These are phyloP conservation scores for Drosophila rhopaloa DNA, from an alignment of 1,140 invertebrate species.

Conservation along the genomic window DNA sequence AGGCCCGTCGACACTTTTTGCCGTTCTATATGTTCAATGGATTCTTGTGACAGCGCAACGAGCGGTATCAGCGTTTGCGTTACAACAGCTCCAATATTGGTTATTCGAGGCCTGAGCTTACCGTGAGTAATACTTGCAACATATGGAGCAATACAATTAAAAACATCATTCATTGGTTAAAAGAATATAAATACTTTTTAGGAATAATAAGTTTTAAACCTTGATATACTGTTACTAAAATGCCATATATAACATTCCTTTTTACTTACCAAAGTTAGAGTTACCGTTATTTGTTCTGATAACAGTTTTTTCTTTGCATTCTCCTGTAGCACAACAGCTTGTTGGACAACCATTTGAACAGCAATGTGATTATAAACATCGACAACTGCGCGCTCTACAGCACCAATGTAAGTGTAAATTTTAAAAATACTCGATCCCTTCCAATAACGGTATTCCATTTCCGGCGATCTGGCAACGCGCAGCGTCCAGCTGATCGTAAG, in stretches of 20 bases:
- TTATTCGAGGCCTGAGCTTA: conserved; percentile 51
- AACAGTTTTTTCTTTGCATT: not conserved
- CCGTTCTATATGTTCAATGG: conserved; percentile 77
- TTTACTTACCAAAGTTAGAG: no score
- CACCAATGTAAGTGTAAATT: conserved; percentile 50
- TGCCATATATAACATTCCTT: no score
- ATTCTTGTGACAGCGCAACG: conserved; percentile 75
- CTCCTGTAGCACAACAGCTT: conserved; percentile 54
- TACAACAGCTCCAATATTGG: conserved; percentile 59
- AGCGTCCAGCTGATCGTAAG: conserved; percentile 46
- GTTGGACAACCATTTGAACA: conserved; percentile 66
- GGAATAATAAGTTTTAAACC: not conserved
- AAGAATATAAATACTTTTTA: not conserved
- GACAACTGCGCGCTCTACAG: conserved; percentile 68
- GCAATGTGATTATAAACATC: conserved; percentile 73
- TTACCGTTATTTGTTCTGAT: no score
- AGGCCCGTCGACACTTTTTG: conserved; percentile 72
- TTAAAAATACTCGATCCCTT: not conserved
- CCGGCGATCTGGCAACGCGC: conserved; percentile 47
- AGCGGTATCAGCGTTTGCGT: conserved; percentile 75
- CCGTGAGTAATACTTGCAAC: conserved; percentile 41
- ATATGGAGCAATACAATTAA: conserved; percentile 10
- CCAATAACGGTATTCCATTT: conserved; percentile 7
- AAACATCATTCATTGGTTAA: not conserved
- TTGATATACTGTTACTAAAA: no score